These are phyloP conservation scores for Corbicula japonica DNA, from an alignment of 2,888 invertebrate species.

Conservation along the genomic window DNA sequence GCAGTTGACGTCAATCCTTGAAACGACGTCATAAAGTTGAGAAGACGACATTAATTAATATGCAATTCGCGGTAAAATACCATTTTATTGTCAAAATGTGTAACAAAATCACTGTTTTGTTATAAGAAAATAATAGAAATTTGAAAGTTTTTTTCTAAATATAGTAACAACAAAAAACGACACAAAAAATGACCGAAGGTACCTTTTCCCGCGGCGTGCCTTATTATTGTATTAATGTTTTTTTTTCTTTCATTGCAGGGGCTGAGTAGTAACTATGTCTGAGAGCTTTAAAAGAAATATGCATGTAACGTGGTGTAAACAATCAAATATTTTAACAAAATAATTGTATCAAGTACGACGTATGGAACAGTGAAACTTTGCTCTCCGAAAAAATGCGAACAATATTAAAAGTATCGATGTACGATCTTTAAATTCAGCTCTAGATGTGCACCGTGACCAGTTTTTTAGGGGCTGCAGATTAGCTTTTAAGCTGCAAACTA, in stretches of 20 bases:
- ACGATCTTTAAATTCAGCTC: not conserved
- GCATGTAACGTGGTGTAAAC: not conserved
- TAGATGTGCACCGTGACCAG: not conserved
- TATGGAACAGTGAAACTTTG: not conserved
- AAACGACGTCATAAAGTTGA: no score
- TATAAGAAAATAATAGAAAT: no score
- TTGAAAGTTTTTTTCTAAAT: no score
- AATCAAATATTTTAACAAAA: not conserved
- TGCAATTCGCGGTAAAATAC: no score
- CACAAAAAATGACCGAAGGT: no score
- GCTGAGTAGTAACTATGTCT: not conserved
- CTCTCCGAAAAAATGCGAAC: not conserved
- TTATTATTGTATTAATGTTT: not conserved
- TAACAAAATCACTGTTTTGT: no score
- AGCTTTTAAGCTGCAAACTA: no score
- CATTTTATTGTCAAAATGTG: no score
- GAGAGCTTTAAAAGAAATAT: not conserved
- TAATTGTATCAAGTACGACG: not conserved
- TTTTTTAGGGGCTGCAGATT: no score
- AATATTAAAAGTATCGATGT: not conserved
- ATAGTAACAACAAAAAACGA: no score
- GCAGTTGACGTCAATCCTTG: no score
- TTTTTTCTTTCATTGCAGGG: not conserved
- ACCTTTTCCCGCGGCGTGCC: not conserved
- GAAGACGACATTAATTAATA: no score